Conservation (phyloP, 1,140 invertebrate species). For the Rhagoletis pomonella region DNA sequence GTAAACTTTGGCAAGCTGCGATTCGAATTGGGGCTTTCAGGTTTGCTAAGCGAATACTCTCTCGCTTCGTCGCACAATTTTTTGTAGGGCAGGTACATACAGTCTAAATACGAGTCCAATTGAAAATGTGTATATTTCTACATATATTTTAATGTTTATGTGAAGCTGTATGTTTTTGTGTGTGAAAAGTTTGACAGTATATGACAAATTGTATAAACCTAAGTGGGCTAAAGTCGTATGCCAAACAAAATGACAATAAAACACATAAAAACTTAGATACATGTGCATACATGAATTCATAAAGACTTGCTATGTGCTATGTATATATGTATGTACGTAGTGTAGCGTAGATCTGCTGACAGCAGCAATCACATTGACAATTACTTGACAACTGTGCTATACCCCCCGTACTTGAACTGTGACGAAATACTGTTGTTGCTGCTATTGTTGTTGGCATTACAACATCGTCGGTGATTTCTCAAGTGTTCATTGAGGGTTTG, state of each 20-base stretch:
- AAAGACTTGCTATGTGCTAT: neutral
- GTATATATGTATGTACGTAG: too few species aligned
- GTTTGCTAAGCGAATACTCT: too few species aligned
- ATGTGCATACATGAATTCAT: neutral
- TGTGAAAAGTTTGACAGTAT: slow-evolving; percentile 23
- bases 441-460: neutral
- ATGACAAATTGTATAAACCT: slow-evolving; percentile 30
- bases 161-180: neutral
- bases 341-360: slow-evolving; percentile 13
- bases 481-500: slow-evolving; percentile 28
- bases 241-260: neutral
- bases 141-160: neutral
- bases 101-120: too few species aligned
- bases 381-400: slow-evolving; percentile 32
- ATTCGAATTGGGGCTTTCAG: too few species aligned
- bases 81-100: too few species aligned
- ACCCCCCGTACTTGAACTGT: neutral
- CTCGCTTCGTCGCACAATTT: too few species aligned
- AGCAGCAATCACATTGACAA: slow-evolving; percentile 47
- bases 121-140: too few species aligned
- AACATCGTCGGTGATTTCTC: slow-evolving; percentile 20
- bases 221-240: neutral
- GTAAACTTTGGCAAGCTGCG: too few species aligned
- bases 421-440: neutral
- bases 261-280: neutral